A percentile compares a stretch with the other conserved stretches of the same genome.
Evolutionary conservation across 2,888 invertebrate species (phyloP).

Genomic region (Cheiracanthium punctorium): DNA sequence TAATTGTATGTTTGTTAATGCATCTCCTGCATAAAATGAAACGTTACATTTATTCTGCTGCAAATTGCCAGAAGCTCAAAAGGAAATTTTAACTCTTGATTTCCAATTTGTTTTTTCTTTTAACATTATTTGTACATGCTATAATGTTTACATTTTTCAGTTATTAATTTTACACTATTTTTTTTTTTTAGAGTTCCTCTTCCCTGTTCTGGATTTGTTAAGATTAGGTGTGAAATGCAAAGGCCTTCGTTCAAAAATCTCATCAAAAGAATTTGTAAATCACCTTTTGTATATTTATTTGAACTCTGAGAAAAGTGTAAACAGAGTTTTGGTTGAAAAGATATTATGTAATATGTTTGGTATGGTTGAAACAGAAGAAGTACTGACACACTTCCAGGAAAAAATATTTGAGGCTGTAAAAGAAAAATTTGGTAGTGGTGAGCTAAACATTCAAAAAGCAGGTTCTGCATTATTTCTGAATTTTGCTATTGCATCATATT

Average conservation of each 20-base stretch:
- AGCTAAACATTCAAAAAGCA: conserved; percentile 82
- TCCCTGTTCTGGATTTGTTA: conserved; percentile 91
- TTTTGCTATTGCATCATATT: conserved; percentile 79
- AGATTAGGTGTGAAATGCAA: conserved; percentile 87
- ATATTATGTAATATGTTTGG: conserved; percentile 88
- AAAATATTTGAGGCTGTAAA: conserved; percentile 73
- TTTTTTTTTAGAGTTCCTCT: conserved; percentile 82
- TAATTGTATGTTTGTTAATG: too few relatives aligned
- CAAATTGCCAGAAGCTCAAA: too few relatives aligned
- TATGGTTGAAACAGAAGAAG: conserved; percentile 78
- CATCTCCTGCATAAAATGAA: too few relatives aligned
- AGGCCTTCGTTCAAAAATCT: conserved; percentile 79
- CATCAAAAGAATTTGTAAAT: conserved; percentile 74
- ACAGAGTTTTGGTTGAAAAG: conserved; percentile 86
- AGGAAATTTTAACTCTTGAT: too few relatives aligned
- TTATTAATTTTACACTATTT: too few relatives aligned
- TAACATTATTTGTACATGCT: too few relatives aligned
- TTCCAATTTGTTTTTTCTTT: too few relatives aligned
- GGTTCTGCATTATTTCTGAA: conserved; percentile 85
- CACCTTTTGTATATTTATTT: conserved; percentile 73
- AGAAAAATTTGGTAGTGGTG: conserved; percentile 71
- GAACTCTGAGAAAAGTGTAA: conserved; percentile 78
- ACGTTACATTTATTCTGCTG: too few relatives aligned
- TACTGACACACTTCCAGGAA: conserved; percentile 71
- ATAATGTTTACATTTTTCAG: too few relatives aligned